These are phyloP conservation scores for Cryptotis parvus DNA, from an alignment of 2,113 vertebrate genomes.

Conservation along the genomic window DNA sequence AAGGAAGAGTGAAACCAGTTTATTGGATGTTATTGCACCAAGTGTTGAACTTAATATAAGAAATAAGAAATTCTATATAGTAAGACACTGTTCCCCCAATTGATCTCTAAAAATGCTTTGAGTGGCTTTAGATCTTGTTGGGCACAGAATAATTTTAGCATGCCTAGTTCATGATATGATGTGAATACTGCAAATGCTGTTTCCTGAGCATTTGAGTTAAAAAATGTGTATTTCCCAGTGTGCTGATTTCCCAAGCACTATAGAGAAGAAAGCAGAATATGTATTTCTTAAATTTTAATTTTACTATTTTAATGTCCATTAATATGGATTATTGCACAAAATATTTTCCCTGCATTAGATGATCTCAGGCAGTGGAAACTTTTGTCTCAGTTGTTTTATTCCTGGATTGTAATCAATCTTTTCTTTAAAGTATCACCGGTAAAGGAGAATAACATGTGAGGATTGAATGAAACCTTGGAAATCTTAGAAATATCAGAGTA, in stretches of 20 bases:
- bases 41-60: constrained; percentile 33
- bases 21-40: not conserved
- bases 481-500: not conserved
- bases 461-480: not conserved
- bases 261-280: not conserved
- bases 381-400: not conserved
- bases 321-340: not conserved
- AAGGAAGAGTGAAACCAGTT: not conserved
- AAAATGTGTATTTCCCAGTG: not conserved
- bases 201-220: not conserved
- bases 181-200: not conserved
- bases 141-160: not conserved
- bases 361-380: not conserved
- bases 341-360: not conserved
- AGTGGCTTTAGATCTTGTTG: not conserved
- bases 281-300: constrained; percentile 8
- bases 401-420: not conserved
- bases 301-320: not conserved
- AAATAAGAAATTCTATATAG: not conserved
- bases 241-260: not conserved
- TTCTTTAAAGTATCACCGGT: no score
- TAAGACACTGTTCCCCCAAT: not conserved
- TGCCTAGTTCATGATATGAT: not conserved
- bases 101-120: not conserved
- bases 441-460: no score